Evolutionary conservation across 2,888 invertebrate genomes (phyloP).

Genomic region (Drosophila hawaiiensis): DNA sequence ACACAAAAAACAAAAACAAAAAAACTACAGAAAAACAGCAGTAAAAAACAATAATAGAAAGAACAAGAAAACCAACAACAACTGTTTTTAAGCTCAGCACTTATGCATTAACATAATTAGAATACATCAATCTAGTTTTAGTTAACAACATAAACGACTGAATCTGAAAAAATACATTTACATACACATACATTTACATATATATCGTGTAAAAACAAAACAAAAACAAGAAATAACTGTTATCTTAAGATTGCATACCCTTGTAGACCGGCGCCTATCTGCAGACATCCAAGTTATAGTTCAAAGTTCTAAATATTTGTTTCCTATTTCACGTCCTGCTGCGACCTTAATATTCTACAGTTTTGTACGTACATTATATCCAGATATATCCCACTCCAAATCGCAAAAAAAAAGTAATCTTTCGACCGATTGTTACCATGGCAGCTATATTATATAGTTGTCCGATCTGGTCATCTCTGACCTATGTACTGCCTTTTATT

Average conservation of each 20-base stretch:
- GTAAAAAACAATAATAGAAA: slow-evolving; percentile 24
- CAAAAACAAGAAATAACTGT: background rate
- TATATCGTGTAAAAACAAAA: slow-evolving; percentile 18
- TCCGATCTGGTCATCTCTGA: background rate
- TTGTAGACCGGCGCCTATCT: background rate
- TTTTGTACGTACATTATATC: background rate
- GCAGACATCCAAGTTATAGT: background rate
- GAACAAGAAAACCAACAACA: slow-evolving; percentile 39
- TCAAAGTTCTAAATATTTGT: background rate
- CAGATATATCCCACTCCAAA: background rate
- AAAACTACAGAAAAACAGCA: slow-evolving; percentile 12
- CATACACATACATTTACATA: slow-evolving; percentile 31
- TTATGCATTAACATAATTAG: slow-evolving; percentile 36
- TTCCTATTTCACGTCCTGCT: background rate
- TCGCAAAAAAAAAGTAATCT: background rate
- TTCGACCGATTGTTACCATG: background rate
- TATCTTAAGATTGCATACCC: background rate
- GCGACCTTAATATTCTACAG: background rate
- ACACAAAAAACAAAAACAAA: background rate
- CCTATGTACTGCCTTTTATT: background rate
- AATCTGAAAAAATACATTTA: slow-evolving; percentile 64
- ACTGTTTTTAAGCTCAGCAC: slow-evolving; percentile 53
- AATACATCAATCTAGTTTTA: slow-evolving; percentile 48
- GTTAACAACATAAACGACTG: slow-evolving; percentile 58
- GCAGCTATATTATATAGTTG: background rate